A percentile compares a stretch with the other conserved stretches of the same genome.
These are phyloP conservation scores for Himalopsyche anomala DNA, from an alignment of 2,888 invertebrate genomes.

Conservation along the genomic window DNA sequence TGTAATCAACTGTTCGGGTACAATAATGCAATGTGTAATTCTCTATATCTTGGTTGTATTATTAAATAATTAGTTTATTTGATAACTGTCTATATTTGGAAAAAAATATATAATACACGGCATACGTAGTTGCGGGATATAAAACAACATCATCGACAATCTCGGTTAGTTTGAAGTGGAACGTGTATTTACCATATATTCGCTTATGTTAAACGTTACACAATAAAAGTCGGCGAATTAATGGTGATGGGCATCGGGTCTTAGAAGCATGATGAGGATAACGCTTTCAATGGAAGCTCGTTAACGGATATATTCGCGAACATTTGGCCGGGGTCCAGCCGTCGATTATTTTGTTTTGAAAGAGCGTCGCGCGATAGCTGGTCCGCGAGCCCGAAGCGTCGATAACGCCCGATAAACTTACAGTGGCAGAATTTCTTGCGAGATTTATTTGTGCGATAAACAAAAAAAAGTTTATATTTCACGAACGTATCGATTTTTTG, in stretches of 20 bases:
- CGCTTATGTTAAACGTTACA: not conserved
- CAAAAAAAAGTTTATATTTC: too few species aligned
- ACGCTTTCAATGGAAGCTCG: conserved; percentile 59
- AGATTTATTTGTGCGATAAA: too few species aligned
- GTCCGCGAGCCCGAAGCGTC: conserved; percentile 4
- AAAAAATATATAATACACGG: too few species aligned
- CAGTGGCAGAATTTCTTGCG: too few species aligned
- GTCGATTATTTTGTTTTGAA: conserved; percentile 56
- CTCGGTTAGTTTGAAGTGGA: conserved; percentile 16
- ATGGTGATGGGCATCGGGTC: conserved; percentile 34
- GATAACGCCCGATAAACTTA: not conserved
- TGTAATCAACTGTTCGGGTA: too few species aligned
- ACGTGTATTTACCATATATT: not conserved
- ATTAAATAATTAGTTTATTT: too few species aligned
- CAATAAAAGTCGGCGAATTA: conserved; percentile 22
- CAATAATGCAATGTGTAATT: too few species aligned
- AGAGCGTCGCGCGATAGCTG: conserved; percentile 31
- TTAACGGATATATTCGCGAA: conserved; percentile 63
- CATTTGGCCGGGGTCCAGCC: conserved; percentile 57
- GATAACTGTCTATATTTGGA: too few species aligned
- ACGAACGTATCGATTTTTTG: too few species aligned
- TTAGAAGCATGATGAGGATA: conserved; percentile 39
- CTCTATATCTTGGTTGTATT: too few species aligned
- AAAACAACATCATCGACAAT: not conserved
- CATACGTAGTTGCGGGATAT: not conserved